phyloP scores from a whole-genome alignment of 2,888 invertebrate species.

The Orchesellides sinensis region DNA sequence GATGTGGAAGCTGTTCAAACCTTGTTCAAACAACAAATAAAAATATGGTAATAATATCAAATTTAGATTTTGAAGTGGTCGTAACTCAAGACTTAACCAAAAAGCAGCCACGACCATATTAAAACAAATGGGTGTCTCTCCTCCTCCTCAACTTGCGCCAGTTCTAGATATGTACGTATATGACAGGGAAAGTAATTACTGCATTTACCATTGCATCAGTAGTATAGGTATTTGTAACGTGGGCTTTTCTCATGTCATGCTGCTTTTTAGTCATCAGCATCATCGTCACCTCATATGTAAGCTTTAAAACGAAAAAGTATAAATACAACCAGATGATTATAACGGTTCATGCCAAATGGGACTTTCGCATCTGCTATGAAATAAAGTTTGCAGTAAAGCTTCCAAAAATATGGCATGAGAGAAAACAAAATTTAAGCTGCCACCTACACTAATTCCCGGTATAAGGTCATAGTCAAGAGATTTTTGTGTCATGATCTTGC shows the following conservation, averaged over 20 bases:
- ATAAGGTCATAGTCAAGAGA: constrained; percentile 55
- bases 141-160: neutral
- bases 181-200: too few species aligned
- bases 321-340: neutral
- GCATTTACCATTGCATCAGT: too few species aligned
- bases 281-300: neutral
- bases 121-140: neutral
- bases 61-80: neutral
- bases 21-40: neutral
- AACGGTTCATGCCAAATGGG: constrained; percentile 24
- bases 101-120: neutral
- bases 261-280: neutral
- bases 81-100: neutral
- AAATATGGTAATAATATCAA: neutral
- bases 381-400: too few species aligned
- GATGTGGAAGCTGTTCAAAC: too few species aligned
- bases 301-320: too few species aligned
- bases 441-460: constrained; percentile 38
- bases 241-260: too few species aligned
- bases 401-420: neutral
- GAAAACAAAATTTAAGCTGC: too few species aligned
- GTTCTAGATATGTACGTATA: too few species aligned
- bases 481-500: constrained; percentile 54
- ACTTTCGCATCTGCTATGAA: constrained; percentile 20
- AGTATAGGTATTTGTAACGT: too few species aligned